These are phyloP conservation scores for Clamator glandarius DNA, from an alignment of 2,797 vertebrate species.

Conservation along the genomic window DNA sequence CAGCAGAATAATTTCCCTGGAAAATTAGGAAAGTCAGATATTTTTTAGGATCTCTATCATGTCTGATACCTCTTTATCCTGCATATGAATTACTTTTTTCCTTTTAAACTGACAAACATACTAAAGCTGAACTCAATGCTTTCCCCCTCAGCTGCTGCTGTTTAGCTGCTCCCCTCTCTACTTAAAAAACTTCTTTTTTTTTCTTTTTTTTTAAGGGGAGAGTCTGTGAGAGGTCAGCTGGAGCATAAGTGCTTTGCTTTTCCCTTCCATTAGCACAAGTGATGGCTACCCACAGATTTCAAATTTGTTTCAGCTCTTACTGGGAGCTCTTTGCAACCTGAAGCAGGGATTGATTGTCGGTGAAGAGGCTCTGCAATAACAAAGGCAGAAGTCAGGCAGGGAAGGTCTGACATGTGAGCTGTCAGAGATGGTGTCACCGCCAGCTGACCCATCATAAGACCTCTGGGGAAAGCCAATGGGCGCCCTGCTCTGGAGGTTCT, in stretches of 20 bases:
- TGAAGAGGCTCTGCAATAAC: conserved; percentile 70
- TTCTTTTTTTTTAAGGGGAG: conserved; percentile 33
- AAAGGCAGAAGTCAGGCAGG: conserved; percentile 83
- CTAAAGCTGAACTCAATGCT: conserved; percentile 14
- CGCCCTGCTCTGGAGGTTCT: conserved; percentile 73
- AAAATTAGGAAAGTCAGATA: conserved; percentile 52
- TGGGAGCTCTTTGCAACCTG: conserved; percentile 42
- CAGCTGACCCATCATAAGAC: conserved; percentile 94
- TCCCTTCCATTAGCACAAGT: conserved; percentile 62
- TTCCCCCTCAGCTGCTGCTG: conserved; percentile 81
- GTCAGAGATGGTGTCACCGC: conserved; percentile 85
- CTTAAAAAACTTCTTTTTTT: background rate
- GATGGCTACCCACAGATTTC: conserved; percentile 69
- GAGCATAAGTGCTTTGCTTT: conserved; percentile 70
- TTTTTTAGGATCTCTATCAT: conserved; percentile 35
- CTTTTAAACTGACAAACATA: background rate
- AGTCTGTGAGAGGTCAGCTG: conserved; percentile 80
- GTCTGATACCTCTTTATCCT: conserved; percentile 41
- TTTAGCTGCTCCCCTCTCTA: conserved; percentile 32
- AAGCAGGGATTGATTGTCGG: conserved; percentile 33
- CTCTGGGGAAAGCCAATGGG: conserved; percentile 68
- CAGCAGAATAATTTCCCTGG: background rate
- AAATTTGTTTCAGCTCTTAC: conserved; percentile 56
- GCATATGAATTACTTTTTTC: background rate
- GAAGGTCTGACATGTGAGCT: conserved; percentile 87